Evolutionary conservation across 2,888 invertebrate species (phyloP).

Genomic region (Masnerella sp.): DNA sequence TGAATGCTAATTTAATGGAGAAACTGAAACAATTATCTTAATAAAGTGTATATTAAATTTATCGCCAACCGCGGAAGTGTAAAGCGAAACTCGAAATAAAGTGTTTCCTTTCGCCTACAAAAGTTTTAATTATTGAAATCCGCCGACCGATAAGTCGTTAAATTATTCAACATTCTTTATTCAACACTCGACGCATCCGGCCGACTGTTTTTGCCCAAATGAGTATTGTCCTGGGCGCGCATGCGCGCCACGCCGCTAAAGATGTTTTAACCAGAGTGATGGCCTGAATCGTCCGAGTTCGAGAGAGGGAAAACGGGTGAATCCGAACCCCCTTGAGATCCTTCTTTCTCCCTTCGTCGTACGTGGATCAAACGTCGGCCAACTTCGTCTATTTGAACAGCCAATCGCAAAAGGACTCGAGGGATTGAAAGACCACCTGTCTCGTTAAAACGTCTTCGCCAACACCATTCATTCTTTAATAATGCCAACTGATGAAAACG

Average conservation of each 20-base stretch:
- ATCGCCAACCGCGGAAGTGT: too few species aligned
- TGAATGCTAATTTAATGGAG: too few species aligned
- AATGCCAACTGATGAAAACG: constrained; percentile 13
- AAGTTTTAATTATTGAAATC: constrained; percentile 17
- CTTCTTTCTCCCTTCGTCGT: constrained; percentile 9
- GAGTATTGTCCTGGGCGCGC: constrained; percentile 23
- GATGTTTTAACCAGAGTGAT: constrained; percentile 46
- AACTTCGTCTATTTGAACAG: constrained; percentile 13
- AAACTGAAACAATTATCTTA: too few species aligned
- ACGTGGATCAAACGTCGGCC: constrained; percentile 13
- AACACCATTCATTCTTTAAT: constrained; percentile 25
- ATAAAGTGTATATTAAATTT: too few species aligned
- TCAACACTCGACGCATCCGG: constrained; percentile 1
- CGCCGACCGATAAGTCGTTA: constrained; percentile 1
- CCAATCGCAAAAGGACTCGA: constrained; percentile 24
- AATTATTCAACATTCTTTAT: constrained; percentile 22
- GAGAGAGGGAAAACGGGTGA: constrained; percentile 14
- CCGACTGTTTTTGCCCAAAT: constrained; percentile 18
- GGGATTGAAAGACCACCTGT: constrained; percentile 24
- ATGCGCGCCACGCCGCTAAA: constrained; percentile 8
- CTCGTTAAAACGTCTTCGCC: constrained; percentile 18
- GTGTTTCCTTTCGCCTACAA: background rate
- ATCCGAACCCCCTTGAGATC: constrained; percentile 3
- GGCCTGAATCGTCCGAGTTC: constrained; percentile 40
- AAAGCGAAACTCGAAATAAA: background rate